Evolutionary conservation across 1,140 invertebrate genomes (phyloP).

Genomic region (Drosophila kikkawai): DNA sequence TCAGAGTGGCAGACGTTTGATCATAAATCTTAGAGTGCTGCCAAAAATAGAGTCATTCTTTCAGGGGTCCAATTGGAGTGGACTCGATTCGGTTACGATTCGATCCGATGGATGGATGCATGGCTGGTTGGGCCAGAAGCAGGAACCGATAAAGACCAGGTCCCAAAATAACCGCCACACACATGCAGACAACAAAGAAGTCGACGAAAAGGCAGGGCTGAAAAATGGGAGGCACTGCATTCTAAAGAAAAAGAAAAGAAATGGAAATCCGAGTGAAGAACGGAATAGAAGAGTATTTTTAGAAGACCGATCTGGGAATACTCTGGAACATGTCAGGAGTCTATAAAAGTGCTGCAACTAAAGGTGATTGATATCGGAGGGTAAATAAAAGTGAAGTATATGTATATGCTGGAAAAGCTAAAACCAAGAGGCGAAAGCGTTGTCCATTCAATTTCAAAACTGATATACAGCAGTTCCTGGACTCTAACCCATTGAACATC

Average conservation of each 20-base stretch:
- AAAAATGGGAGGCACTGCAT: conserved; percentile 24
- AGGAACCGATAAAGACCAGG: conserved; percentile 15
- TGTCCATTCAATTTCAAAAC: neutral
- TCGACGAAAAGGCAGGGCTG: neutral
- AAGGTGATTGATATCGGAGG: conserved; percentile 22
- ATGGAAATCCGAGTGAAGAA: conserved; percentile 1
- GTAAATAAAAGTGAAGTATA: conserved; percentile 9
- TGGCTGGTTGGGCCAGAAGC: conserved; percentile 16
- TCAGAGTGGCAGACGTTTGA: conserved; percentile 56
- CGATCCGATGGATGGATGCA: conserved; percentile 39
- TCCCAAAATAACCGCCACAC: conserved; percentile 36
- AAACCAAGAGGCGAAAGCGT: neutral
- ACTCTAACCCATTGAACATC: neutral
- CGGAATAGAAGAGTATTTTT: conserved; percentile 11
- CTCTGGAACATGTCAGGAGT: conserved; percentile 21
- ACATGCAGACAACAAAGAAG: conserved; percentile 42
- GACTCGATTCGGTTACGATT: conserved; percentile 43
- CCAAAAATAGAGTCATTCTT: conserved; percentile 75
- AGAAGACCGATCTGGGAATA: conserved; percentile 26
- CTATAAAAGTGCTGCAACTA: conserved; percentile 6
- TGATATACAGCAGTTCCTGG: neutral
- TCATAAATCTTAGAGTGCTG: conserved; percentile 71
- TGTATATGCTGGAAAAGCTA: neutral
- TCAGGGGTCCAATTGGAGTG: conserved; percentile 33
- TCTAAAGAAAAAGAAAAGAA: conserved; percentile 12